Evolutionary conservation across 1,140 invertebrate species (phyloP).

Genomic region (Diabrotica virgifera): DNA sequence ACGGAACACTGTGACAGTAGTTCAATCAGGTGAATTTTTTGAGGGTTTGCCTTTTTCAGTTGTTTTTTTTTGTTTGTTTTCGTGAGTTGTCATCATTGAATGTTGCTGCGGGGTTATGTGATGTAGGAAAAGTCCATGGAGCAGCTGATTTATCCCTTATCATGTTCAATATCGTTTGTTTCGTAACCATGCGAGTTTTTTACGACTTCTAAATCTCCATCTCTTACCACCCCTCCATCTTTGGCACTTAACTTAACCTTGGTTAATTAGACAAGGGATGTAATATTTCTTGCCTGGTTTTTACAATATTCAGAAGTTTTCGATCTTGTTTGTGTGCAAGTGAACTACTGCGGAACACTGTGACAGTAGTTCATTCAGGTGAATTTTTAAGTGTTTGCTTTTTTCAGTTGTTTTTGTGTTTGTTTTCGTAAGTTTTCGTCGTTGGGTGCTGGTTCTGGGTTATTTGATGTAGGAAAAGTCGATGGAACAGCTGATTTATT

Average conservation of each 20-base stretch:
- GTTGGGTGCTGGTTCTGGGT: not conserved
- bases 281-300: too few relatives aligned
- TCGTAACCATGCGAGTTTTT: too few relatives aligned
- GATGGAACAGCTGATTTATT: too few relatives aligned
- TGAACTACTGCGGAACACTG: slow-evolving; percentile 7
- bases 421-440: not conserved
- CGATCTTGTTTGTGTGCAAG: too few relatives aligned
- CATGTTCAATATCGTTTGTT: too few relatives aligned
- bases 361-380: slow-evolving; percentile 13
- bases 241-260: too few relatives aligned
- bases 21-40: slow-evolving; percentile 12
- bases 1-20: slow-evolving; percentile 10
- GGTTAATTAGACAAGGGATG: too few relatives aligned
- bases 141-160: too few relatives aligned
- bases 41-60: not conserved
- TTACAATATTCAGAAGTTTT: too few relatives aligned
- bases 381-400: slow-evolving; percentile 5
- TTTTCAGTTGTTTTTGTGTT: not conserved
- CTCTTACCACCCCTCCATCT: too few relatives aligned
- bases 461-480: not conserved
- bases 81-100: not conserved
- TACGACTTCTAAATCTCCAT: too few relatives aligned
- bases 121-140: too few relatives aligned
- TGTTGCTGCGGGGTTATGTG: not conserved
- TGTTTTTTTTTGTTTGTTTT: not conserved